Percentiles rank a stretch among this genome's conserved stretches.
phyloP scores from a whole-genome alignment of 2,113 vertebrate genomes.

The Bubalus kerabau region DNA sequence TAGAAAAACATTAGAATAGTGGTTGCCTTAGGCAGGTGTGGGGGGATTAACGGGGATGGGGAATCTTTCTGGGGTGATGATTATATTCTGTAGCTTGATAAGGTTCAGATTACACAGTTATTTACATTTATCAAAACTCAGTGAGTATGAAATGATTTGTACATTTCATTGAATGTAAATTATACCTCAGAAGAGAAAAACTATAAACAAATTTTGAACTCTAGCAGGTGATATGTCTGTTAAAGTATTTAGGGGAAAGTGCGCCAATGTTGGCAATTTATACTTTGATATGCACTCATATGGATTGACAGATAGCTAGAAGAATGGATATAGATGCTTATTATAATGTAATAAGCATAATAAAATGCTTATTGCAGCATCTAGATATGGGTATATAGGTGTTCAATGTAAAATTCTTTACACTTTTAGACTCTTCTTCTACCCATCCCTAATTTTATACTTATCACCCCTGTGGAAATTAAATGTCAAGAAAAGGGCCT shows the following conservation, averaged over 20 bases:
- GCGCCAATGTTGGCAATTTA: neutral
- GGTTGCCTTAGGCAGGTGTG: neutral
- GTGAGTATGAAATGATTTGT: neutral
- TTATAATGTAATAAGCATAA: neutral
- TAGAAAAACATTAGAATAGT: neutral
- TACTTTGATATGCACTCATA: neutral
- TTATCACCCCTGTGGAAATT: neutral
- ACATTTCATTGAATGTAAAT: neutral
- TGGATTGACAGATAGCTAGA: neutral
- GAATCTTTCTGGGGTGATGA: neutral
- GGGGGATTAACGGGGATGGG: neutral
- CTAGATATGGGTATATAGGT: neutral
- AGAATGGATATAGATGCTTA: neutral
- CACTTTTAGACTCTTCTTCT: neutral
- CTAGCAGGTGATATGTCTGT: neutral
- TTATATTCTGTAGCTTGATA: neutral
- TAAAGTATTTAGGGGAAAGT: neutral
- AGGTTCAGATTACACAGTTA: neutral
- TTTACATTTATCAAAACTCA: neutral
- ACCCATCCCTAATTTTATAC: neutral
- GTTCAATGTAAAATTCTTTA: slow-evolving; percentile 4
- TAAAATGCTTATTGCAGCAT: neutral
- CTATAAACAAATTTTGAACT: neutral
- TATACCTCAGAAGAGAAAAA: neutral
- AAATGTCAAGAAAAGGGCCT: neutral